Evolutionary conservation across 2,113 vertebrate genomes (phyloP), one percentile per base, ranked within the genome.

Genomic region (Rousettus leschenaultii): DNA sequence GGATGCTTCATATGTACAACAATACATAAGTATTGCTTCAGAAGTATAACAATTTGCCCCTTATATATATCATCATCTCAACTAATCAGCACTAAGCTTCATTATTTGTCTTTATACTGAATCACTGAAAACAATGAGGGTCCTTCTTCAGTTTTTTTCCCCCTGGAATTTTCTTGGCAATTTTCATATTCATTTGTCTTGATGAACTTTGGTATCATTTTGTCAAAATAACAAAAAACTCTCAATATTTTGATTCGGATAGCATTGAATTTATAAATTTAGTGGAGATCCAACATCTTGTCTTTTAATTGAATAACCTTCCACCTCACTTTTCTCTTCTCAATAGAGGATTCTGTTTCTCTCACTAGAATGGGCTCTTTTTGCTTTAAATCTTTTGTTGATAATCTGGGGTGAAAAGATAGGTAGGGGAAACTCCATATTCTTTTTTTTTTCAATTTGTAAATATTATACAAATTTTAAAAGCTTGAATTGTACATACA

Each of bases 381-480:
- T 74, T 28, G 10, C 94, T 84, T 85, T 61, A 92, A 95, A n/a
- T 70, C 18, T 30, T 94, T 71, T 94, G 16, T 91, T 95, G 96
- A 48, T 90, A 61, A 61, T 89, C 53, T 73, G 22, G 7, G n/a
- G 30, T 87, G 38, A 94, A 77, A 95, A 89, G 66, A 79, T 10
- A 53, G 21, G 38, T 86, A 57, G 43, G 8, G 12, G 11, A 21
- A 75, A 63, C 61, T 75, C 21, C 53, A 55, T 65, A 35, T 75
- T 92, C 53, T 96, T 90, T 3, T 51, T 51, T 51, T 51, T 99
- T 99, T 98, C 40, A 99, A 99, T 98, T 98, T 99, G 99, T 99
- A 99, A 98, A 99, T 99, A 99, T 91, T 99, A 99, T 99, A 99
- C 98, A 99, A 99, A 99, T 99, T 99, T 99, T 99, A 99, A 98